A percentile compares a stretch with the other conserved stretches of the same genome.
phyloP scores from a whole-genome alignment of 2,888 invertebrate genomes.

The Cheilosia variabilis region DNA sequence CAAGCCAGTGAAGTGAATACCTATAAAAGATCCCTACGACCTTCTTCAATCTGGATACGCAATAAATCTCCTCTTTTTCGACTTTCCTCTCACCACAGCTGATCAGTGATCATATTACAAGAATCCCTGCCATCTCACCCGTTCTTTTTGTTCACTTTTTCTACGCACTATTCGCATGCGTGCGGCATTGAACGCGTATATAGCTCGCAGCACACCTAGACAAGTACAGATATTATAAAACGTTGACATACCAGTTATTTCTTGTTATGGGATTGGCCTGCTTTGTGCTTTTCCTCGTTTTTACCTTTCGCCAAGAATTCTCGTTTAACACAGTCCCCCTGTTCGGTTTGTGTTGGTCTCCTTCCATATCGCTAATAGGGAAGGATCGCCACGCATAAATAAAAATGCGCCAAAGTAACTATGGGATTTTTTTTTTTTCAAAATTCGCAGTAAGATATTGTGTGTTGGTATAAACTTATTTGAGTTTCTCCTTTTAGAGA shows the following conservation, averaged over 20 bases:
- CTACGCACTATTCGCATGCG: slow-evolving; percentile 25
- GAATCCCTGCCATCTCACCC: too few relatives aligned
- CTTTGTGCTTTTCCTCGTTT: slow-evolving; percentile 46
- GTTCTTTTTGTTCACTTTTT: slow-evolving; percentile 9
- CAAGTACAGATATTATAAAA: slow-evolving; percentile 32
- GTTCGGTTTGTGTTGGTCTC: background rate
- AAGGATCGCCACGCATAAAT: slow-evolving; percentile 44
- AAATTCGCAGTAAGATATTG: slow-evolving; percentile 1
- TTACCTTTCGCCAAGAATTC: slow-evolving; percentile 42
- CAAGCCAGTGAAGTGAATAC: too few relatives aligned
- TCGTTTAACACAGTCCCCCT: slow-evolving; percentile 17
- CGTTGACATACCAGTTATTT: slow-evolving; percentile 61
- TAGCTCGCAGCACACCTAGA: slow-evolving; percentile 45
- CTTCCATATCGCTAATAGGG: slow-evolving; percentile 50
- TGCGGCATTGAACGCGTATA: slow-evolving; percentile 10
- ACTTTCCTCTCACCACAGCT: slow-evolving; percentile 4
- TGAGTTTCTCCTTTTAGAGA: slow-evolving; percentile 53
- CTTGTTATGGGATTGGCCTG: slow-evolving; percentile 65
- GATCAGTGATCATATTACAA: too few relatives aligned
- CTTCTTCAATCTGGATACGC: background rate
- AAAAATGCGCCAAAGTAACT: slow-evolving; percentile 38
- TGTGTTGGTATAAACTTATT: slow-evolving; percentile 48
- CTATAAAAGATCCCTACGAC: too few relatives aligned
- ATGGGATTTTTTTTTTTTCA: slow-evolving; percentile 21
- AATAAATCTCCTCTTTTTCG: slow-evolving; percentile 23